Conservation (phyloP, 2,113 vertebrate genomes). For the Rhagologus leucostigma region DNA sequence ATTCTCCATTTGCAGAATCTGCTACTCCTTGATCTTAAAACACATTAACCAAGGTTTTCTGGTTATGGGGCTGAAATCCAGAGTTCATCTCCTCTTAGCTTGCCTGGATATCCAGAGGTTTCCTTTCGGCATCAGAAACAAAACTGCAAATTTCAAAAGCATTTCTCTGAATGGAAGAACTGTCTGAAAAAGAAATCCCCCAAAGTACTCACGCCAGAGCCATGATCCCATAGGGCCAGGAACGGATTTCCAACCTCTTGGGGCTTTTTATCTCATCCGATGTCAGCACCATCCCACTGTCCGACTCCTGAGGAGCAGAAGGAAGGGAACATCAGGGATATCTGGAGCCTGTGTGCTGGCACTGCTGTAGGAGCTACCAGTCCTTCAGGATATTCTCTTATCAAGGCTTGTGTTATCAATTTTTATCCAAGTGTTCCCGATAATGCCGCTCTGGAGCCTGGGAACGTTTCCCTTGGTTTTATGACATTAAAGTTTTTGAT, state of each 20-base stretch:
- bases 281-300: conserved; percentile 87
- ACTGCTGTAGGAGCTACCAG: background rate
- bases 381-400: background rate
- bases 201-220: conserved; percentile 82
- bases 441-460: background rate
- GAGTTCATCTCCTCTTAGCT: background rate
- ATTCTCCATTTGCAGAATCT: background rate
- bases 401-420: background rate
- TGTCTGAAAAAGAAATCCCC: background rate
- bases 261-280: conserved; percentile 83
- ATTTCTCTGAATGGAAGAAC: background rate
- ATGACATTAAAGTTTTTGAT: background rate
- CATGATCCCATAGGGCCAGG: conserved; percentile 86
- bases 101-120: background rate
- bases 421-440: background rate
- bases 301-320: conserved; percentile 76
- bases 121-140: background rate
- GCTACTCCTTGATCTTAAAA: background rate
- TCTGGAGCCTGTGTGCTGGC: background rate
- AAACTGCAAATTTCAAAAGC: background rate
- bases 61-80: background rate
- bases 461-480: background rate
- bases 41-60: background rate
- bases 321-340: background rate
- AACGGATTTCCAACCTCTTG: conserved; percentile 81